Conservation (phyloP, 1,140 invertebrate genomes). For the Hyphantria cunea region DNA sequence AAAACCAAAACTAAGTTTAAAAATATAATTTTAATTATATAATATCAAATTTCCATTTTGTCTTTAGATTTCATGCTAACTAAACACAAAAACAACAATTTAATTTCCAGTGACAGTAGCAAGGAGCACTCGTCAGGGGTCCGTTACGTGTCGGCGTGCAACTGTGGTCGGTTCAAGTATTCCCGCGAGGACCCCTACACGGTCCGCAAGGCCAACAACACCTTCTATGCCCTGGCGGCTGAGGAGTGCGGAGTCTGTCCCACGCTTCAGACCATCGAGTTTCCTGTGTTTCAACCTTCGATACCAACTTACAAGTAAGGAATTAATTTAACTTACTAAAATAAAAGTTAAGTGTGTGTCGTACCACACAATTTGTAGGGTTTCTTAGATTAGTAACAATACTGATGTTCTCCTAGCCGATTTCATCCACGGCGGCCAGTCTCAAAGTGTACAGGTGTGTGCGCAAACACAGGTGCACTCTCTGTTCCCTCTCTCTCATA, state of each 20-base stretch:
- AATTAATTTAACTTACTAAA: neutral
- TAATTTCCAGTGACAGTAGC: slow-evolving; percentile 59
- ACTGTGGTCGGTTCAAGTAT: slow-evolving; percentile 93
- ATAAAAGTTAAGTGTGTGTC: neutral
- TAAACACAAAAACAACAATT: too few species aligned
- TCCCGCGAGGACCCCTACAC: slow-evolving; percentile 95
- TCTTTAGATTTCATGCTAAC: too few species aligned
- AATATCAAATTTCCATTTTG: too few species aligned
- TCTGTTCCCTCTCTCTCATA: too few species aligned
- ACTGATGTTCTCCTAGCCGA: too few species aligned
- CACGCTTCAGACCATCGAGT: slow-evolving; percentile 85
- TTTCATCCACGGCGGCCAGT: too few species aligned
- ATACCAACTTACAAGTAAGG: slow-evolving; percentile 83
- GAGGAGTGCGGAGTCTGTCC: slow-evolving; percentile 89
- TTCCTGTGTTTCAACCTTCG: slow-evolving; percentile 93
- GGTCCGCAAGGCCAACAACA: slow-evolving; percentile 91
- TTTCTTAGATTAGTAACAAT: too few species aligned
- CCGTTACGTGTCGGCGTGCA: slow-evolving; percentile 92
- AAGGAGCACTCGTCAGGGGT: slow-evolving; percentile 90
- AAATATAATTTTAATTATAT: too few species aligned
- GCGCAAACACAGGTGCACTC: too few species aligned
- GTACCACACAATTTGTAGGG: neutral
- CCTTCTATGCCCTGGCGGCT: slow-evolving; percentile 90
- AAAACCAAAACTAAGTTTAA: too few species aligned
- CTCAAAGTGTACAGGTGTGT: too few species aligned